Conservation (phyloP, 2,888 invertebrate species). For the Conistra vaccinii region DNA sequence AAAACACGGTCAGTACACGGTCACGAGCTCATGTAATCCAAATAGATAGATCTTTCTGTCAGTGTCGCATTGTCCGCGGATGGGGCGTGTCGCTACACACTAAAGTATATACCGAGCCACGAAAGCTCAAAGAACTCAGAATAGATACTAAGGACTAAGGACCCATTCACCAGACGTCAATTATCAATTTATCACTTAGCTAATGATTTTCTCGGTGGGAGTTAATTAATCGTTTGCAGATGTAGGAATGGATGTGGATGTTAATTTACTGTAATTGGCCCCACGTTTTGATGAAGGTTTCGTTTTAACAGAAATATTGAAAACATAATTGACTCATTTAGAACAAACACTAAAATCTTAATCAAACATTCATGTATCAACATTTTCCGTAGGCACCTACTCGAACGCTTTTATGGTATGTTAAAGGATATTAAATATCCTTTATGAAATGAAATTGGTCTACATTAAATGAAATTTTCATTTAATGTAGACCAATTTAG, state of each 20-base stretch:
- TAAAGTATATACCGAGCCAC: slow-evolving; percentile 48
- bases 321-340: slow-evolving; percentile 44
- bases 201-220: slow-evolving; percentile 62
- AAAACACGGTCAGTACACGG: slow-evolving; percentile 76
- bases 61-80: slow-evolving; percentile 71
- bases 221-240: slow-evolving; percentile 65
- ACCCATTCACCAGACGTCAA: slow-evolving; percentile 57
- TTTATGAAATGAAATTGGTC: no score
- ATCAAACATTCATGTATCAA: slow-evolving; percentile 21
- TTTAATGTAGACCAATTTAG: slow-evolving; percentile 28
- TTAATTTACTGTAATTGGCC: slow-evolving; percentile 48
- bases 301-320: slow-evolving; percentile 38
- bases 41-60: slow-evolving; percentile 83
- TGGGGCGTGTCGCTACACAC: slow-evolving; percentile 64
- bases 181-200: slow-evolving; percentile 66
- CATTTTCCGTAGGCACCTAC: neutral
- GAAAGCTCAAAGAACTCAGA: slow-evolving; percentile 26
- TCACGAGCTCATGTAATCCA: slow-evolving; percentile 83
- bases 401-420: slow-evolving; percentile 4
- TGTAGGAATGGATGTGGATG: slow-evolving; percentile 44
- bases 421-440: no score
- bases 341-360: slow-evolving; percentile 29
- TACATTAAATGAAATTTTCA: no score
- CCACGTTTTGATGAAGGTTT: slow-evolving; percentile 33
- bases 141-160: slow-evolving; percentile 37